A percentile compares a stretch with the other conserved stretches of the same genome.
Conservation (phyloP, 2,888 invertebrate species). For the Drosophila macrospina region DNA sequence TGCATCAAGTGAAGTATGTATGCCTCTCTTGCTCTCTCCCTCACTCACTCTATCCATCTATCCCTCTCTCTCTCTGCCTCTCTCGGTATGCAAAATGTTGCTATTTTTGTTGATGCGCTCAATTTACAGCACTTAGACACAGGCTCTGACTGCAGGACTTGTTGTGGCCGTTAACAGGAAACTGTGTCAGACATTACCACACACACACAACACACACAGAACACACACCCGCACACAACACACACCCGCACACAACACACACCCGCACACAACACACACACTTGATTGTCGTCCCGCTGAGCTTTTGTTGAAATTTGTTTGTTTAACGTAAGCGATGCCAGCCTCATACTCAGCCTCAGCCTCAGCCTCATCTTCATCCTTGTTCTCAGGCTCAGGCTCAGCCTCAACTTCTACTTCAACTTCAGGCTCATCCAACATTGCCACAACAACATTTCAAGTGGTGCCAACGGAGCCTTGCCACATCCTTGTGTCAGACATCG, state of each 20-base stretch:
- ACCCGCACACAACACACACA: slow-evolving; percentile 7
- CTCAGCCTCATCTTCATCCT: not conserved
- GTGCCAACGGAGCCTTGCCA: slow-evolving; percentile 14
- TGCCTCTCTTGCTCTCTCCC: not conserved
- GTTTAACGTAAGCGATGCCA: slow-evolving; percentile 57
- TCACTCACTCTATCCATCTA: not conserved
- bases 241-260: slow-evolving; percentile 11
- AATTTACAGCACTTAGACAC: slow-evolving; percentile 67
- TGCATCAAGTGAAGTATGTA: not conserved
- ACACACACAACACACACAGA: slow-evolving; percentile 20
- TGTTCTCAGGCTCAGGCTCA: slow-evolving; percentile 19
- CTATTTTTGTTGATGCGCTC: slow-evolving; percentile 68
- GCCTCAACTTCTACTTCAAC: not conserved
- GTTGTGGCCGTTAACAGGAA: slow-evolving; percentile 51
- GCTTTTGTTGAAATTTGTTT: slow-evolving; percentile 63
- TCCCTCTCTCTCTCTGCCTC: not conserved
- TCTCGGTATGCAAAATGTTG: slow-evolving; percentile 40
- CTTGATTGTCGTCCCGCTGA: slow-evolving; percentile 45
- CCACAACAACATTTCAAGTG: slow-evolving; percentile 33
- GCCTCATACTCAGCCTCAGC: no score
- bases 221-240: slow-evolving; percentile 15
- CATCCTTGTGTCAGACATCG: slow-evolving; percentile 46
- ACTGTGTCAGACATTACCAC: slow-evolving; percentile 62
- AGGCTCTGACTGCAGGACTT: slow-evolving; percentile 33
- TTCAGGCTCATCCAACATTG: slow-evolving; percentile 46